phyloP scores from a whole-genome alignment of 2,113 vertebrate genomes.

The Pelodiscus sinensis region DNA sequence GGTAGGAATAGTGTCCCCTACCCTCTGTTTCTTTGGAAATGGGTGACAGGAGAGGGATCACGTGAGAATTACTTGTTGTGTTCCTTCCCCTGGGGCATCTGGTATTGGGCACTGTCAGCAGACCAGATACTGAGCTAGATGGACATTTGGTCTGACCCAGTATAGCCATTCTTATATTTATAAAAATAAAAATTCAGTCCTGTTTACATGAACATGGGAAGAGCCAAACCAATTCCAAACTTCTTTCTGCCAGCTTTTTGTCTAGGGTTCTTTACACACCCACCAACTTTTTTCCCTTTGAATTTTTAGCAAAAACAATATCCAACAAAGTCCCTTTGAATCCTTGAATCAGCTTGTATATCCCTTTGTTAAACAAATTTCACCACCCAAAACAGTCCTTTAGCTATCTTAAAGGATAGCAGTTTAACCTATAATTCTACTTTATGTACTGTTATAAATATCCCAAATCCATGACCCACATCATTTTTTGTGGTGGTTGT shows the following conservation, averaged over 20 bases:
- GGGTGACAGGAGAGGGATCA: too few species aligned
- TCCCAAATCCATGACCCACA: fast-evolving
- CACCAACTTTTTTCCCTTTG: too few species aligned
- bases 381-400: neutral
- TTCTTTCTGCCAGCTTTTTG: neutral
- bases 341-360: neutral
- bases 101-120: too few species aligned
- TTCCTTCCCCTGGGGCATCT: too few species aligned
- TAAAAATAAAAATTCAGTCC: too few species aligned
- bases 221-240: neutral
- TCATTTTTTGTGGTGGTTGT: neutral
- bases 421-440: neutral
- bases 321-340: neutral
- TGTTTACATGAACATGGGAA: neutral
- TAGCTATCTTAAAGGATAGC: neutral
- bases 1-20: too few species aligned
- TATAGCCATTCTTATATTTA: too few species aligned
- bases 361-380: neutral
- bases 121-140: too few species aligned
- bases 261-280: too few species aligned
- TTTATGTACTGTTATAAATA: neutral
- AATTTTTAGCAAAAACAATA: neutral
- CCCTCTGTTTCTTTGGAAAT: too few species aligned
- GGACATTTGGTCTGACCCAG: too few species aligned
- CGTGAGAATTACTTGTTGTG: too few species aligned